Base-by-base conservation (phyloP, 2,888 invertebrate species). In the Steromphala cineraria region DNA sequence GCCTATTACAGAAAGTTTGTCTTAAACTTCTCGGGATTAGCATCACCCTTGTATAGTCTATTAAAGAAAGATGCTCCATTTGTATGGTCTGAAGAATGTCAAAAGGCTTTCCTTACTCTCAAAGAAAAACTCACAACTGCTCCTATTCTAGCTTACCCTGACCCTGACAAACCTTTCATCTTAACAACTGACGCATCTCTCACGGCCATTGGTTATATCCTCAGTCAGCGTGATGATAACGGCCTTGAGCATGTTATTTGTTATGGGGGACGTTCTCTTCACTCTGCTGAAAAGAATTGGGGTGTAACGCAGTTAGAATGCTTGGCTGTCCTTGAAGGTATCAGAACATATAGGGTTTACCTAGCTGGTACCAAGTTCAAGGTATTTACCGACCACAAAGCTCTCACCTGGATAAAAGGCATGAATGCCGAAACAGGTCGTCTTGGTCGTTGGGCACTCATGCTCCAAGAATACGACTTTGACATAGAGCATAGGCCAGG, bases 1-100 rank as follows among this genome's bases (percentile, higher is more conserved):
- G n/a, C 84, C 86, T 93, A 92, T 85, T 93, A 93, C 83, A 86
- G 90, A 7, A 88, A 88, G 76, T 94, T 93, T 87, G 83, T 93
- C 0, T 86, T 88, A 17, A 87, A 89, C 24, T 84, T 91, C 10
- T 80, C 92, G 1, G 67, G 83, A 19, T 53, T 55, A 17, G 71
- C 71, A 13, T 17, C 71, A 19, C 67, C 78, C 19, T 2, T 81
- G 13, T 21, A 28, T 31, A 4, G 53, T 24, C 28, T 78, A 4
- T 24, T 77, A 17, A 46, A 71, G 31, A 81, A 81, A 52, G 74
- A 53, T 40, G 53, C 67, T n/a, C 53, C 67, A 8, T 81, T 78
- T n/a, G 7, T 13, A 10, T 81, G 81, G 81, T 40, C 78, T 8
- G 53, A 21, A 10, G 31, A 78, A 40, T 78, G 81, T 55, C 53